Conservation (phyloP, 2,888 invertebrate species). For the Trachelus tabidus region DNA sequence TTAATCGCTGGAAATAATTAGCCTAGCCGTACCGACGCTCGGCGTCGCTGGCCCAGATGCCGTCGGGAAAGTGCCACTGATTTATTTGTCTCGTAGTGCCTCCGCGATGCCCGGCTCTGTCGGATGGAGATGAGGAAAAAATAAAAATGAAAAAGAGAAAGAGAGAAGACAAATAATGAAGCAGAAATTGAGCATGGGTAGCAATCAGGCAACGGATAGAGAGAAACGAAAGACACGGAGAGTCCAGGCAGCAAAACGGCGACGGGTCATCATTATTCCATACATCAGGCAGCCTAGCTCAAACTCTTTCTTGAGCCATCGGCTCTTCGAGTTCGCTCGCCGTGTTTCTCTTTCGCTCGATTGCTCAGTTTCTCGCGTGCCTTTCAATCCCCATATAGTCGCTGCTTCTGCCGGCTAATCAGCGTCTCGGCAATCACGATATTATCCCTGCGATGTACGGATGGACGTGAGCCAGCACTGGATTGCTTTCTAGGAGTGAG, state of each 20-base stretch:
- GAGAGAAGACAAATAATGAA: conserved; percentile 1
- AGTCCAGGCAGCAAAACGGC: background rate
- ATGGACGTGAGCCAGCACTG: background rate
- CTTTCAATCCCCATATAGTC: background rate
- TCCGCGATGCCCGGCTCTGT: background rate
- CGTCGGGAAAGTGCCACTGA: conserved; percentile 38
- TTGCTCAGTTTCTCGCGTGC: background rate
- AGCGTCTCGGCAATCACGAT: background rate
- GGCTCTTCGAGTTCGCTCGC: background rate
- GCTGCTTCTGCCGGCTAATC: background rate
- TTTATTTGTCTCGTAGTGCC: conserved; percentile 6
- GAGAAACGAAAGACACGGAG: too few relatives aligned
- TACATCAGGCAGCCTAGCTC: background rate
- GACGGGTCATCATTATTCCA: background rate
- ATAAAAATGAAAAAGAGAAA: background rate
- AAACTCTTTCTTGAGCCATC: background rate
- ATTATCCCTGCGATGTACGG: background rate
- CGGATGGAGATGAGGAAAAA: conserved; percentile 6
- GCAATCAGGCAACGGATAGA: background rate
- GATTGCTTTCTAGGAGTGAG: background rate
- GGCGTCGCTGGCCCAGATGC: conserved; percentile 43
- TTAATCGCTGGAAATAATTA: conserved; percentile 1
- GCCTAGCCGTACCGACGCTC: conserved; percentile 15
- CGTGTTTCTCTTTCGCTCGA: background rate
- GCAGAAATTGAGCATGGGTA: conserved; percentile 3